These are phyloP conservation scores for Amphiprion percula DNA, from an alignment of 2,113 vertebrate species.

Conservation along the genomic window DNA sequence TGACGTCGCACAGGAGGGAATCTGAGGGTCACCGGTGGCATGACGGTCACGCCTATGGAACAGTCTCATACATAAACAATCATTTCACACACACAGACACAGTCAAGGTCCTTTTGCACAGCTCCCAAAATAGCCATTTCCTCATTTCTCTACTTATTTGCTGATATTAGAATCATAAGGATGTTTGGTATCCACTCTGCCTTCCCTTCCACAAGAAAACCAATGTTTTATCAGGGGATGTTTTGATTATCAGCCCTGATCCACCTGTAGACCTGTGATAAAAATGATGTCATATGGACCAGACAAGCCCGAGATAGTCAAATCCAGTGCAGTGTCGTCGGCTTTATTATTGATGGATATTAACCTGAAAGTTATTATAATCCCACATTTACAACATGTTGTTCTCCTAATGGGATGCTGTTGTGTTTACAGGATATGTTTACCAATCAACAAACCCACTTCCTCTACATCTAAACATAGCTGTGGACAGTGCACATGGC, in stretches of 20 bases:
- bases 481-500: not conserved
- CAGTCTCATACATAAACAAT: constrained; percentile 64
- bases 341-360: constrained; percentile 9
- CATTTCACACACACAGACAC: constrained; percentile 45
- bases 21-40: constrained; percentile 74
- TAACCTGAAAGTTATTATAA: constrained; percentile 17
- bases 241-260: constrained; percentile 38
- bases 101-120: constrained; percentile 51
- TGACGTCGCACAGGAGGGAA: constrained; percentile 84
- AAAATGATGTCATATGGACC: constrained; percentile 27
- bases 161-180: constrained; percentile 64
- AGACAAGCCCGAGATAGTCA: not conserved
- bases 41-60: constrained; percentile 81
- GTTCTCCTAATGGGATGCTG: constrained; percentile 22
- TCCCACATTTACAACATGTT: constrained; percentile 9
- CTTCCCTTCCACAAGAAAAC: constrained; percentile 35
- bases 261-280: constrained; percentile 35
- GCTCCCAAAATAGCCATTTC: constrained; percentile 70
- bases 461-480: constrained; percentile 51
- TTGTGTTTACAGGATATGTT: constrained; percentile 63
- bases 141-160: constrained; percentile 56
- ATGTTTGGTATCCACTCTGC: constrained; percentile 57
- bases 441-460: constrained; percentile 45
- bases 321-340: not conserved
- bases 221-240: constrained; percentile 36